phyloP scores from a whole-genome alignment of 2,888 invertebrate species.

The Germaria angustata region DNA sequence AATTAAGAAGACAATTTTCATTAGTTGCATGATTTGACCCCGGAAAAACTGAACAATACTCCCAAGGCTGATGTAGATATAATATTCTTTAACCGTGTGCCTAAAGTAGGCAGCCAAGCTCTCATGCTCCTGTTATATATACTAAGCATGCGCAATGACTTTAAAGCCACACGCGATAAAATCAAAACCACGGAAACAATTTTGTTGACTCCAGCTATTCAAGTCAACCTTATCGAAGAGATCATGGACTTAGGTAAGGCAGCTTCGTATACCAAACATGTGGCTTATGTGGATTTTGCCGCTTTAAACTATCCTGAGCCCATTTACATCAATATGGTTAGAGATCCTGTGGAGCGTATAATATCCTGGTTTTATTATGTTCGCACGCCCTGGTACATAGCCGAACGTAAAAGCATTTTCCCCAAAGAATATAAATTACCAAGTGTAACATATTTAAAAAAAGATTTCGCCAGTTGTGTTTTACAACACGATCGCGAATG shows the following conservation, averaged over 20 bases:
- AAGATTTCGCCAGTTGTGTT: constrained; percentile 93
- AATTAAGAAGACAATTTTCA: too few species aligned
- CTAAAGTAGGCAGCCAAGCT: constrained; percentile 85
- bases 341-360: constrained; percentile 93
- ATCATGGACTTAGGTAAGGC: constrained; percentile 73
- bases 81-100: constrained; percentile 82
- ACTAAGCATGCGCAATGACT: constrained; percentile 73
- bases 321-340: constrained; percentile 93
- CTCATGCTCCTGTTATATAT: constrained; percentile 84
- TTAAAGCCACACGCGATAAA: constrained; percentile 69
- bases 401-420: constrained; percentile 89
- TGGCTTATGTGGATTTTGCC: constrained; percentile 77
- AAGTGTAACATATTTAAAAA: constrained; percentile 91
- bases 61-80: constrained; percentile 86
- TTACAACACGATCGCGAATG: constrained; percentile 87
- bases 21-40: constrained; percentile 63
- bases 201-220: constrained; percentile 89
- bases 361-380: constrained; percentile 96
- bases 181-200: constrained; percentile 83
- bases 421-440: constrained; percentile 83
- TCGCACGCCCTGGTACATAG: constrained; percentile 94
- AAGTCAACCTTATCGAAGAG: constrained; percentile 82
- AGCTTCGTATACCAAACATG: constrained; percentile 74
- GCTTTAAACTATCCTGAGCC: constrained; percentile 87
- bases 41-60: constrained; percentile 86